These are phyloP conservation scores for Spea hammondii DNA, from an alignment of 2,797 vertebrate genomes.

Conservation along the genomic window DNA sequence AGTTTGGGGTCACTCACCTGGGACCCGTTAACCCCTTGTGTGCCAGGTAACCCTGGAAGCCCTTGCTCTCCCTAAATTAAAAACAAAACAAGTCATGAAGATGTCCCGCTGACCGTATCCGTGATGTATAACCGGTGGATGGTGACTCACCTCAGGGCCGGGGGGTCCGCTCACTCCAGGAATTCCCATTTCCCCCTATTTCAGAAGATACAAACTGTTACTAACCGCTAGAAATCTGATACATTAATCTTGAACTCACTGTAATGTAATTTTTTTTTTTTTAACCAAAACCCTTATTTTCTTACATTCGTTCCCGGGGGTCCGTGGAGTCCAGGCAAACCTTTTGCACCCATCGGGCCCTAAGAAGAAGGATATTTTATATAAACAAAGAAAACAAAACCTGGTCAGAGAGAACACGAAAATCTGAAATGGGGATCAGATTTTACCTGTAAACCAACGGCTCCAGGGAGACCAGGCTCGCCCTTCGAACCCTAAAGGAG, in stretches of 20 bases:
- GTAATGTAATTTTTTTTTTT: too few species aligned
- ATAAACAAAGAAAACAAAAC: background rate
- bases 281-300: background rate
- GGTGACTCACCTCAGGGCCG: conserved; percentile 29
- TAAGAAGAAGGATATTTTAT: conserved; percentile 48
- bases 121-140: background rate
- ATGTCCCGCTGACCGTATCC: background rate
- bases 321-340: conserved; percentile 72
- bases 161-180: conserved; percentile 29
- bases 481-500: conserved; percentile 74
- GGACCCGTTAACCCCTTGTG: conserved; percentile 78
- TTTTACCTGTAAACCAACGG: conserved; percentile 59
- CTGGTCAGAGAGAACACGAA: background rate
- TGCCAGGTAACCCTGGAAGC: conserved; percentile 69
- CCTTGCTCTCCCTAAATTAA: conserved; percentile 73
- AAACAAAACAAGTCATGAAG: background rate
- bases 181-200: conserved; percentile 29
- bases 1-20: conserved; percentile 67
- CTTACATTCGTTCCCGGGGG: conserved; percentile 69
- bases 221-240: background rate
- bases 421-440: background rate
- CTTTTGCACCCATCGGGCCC: conserved; percentile 75
- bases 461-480: conserved; percentile 68
- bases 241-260: too few species aligned
- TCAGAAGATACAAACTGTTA: background rate